phyloP scores from a whole-genome alignment of 1,140 invertebrate genomes.

The Cheumatopsyche charites region DNA sequence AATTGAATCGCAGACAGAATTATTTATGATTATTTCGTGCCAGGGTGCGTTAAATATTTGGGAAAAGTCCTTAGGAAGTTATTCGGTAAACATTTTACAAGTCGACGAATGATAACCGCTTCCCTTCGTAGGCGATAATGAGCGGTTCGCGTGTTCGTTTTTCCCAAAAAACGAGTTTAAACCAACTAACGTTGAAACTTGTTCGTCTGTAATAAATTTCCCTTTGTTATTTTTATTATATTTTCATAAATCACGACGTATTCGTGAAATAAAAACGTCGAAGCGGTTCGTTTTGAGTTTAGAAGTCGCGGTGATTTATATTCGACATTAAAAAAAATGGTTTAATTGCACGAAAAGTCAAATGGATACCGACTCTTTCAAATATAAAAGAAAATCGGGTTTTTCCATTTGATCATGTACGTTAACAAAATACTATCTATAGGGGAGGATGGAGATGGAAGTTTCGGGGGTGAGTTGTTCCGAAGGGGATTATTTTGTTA shows the following conservation, averaged over 20 bases:
- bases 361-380: no score
- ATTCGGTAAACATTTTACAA: background rate
- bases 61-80: no score
- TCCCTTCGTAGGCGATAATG: background rate
- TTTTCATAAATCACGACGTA: conserved; percentile 7
- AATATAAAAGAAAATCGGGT: no score
- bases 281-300: background rate
- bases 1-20: background rate
- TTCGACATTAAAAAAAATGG: background rate
- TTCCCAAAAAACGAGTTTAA: background rate
- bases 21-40: background rate
- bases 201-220: background rate
- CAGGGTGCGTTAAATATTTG: no score
- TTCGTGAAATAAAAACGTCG: background rate
- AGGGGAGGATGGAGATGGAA: no score
- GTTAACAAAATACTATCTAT: no score
- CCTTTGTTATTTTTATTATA: background rate
- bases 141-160: background rate
- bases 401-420: no score
- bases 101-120: background rate
- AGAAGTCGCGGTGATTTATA: background rate
- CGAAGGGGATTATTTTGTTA: no score
- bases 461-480: no score
- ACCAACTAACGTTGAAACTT: background rate
- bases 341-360: background rate